phyloP scores from a whole-genome alignment of 2,113 vertebrate species.

The Pongo abelii region DNA sequence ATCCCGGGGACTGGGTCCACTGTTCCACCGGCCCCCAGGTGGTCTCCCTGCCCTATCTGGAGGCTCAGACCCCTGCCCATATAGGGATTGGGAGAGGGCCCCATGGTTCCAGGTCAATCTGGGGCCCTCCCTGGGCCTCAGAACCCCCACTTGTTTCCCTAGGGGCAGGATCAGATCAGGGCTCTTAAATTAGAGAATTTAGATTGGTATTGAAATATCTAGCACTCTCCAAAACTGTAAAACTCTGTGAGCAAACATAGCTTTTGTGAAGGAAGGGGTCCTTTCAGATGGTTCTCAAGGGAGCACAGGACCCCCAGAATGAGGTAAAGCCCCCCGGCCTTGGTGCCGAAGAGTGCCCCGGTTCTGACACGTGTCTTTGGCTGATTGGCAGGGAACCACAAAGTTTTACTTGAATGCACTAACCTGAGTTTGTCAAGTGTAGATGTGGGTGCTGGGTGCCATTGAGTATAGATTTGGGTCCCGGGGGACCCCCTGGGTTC shows the following conservation, averaged over 20 bases:
- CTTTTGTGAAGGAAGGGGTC: neutral
- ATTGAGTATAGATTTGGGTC: too few relatives aligned
- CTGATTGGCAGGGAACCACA: neutral
- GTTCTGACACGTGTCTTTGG: neutral
- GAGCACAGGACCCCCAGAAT: neutral
- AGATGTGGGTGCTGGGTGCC: neutral
- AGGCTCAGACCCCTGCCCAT: neutral
- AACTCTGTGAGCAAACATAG: too few relatives aligned
- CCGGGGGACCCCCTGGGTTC: neutral
- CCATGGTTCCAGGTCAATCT: neutral
- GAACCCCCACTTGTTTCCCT: too few relatives aligned
- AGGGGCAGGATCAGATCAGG: neutral
- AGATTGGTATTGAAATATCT: neutral
- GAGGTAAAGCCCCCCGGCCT: neutral
- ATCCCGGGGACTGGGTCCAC: neutral
- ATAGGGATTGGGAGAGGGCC: neutral
- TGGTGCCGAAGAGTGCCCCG: neutral
- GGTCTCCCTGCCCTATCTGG: neutral
- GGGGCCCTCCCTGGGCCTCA: neutral
- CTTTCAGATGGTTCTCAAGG: neutral
- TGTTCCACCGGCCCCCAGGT: rapidly evolving
- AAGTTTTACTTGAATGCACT: rapidly evolving
- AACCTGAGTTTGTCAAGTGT: neutral
- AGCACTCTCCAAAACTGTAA: neutral
- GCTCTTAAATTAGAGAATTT: neutral